phyloP scores from a whole-genome alignment of 2,113 vertebrate genomes.

The Hippopotamus amphibius region DNA sequence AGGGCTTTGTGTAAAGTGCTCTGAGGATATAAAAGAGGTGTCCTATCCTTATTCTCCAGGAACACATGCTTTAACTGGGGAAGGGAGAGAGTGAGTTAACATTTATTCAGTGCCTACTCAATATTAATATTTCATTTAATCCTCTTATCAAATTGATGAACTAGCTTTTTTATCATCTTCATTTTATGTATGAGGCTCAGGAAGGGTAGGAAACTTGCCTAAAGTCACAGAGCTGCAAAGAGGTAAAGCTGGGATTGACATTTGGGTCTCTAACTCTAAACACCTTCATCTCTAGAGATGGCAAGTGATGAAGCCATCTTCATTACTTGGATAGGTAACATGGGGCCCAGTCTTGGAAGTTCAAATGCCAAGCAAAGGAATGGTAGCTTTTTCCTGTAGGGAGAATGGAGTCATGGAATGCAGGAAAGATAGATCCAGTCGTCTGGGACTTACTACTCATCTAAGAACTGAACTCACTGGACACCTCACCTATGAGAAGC shows the following conservation, averaged over 20 bases:
- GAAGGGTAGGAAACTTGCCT: not conserved
- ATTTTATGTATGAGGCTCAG: slow-evolving; percentile 1
- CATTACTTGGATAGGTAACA: not conserved
- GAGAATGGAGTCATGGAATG: not conserved
- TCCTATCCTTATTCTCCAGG: not conserved
- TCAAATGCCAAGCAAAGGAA: slow-evolving; percentile 12
- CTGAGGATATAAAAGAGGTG: not conserved
- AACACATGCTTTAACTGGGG: not conserved
- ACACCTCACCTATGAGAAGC: slow-evolving; percentile 3
- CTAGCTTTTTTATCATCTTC: not conserved
- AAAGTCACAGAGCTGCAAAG: slow-evolving; percentile 38
- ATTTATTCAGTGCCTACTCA: not conserved
- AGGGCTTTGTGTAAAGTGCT: not conserved
- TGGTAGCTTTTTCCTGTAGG: not conserved
- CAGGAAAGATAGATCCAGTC: not conserved
- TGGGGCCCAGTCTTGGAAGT: not conserved
- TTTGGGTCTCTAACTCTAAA: not conserved
- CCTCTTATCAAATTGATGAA: slow-evolving; percentile 6
- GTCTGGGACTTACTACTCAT: slow-evolving; percentile 17
- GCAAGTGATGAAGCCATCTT: not conserved
- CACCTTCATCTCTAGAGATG: not conserved
- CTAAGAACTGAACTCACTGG: not conserved
- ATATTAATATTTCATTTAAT: slow-evolving; percentile 16
- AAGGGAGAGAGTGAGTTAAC: not conserved
- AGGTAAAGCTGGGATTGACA: not conserved